Evolutionary conservation across 2,888 invertebrate genomes (phyloP).

Genomic region (Dryobotodes eremita): DNA sequence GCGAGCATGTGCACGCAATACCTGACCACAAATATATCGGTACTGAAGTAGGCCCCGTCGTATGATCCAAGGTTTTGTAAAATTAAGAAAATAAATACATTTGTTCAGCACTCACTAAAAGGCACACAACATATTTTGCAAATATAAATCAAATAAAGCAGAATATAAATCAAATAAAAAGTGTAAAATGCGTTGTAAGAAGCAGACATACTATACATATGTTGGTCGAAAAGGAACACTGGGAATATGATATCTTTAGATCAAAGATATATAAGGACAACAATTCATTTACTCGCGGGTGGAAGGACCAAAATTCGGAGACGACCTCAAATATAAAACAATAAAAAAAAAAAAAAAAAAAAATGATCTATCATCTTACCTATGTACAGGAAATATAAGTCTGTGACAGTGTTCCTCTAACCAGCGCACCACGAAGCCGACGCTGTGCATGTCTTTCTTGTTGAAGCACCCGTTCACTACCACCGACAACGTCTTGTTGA

Average conservation of each 20-base stretch:
- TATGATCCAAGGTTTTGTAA: neutral
- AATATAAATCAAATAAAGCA: too few species aligned
- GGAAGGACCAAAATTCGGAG: neutral
- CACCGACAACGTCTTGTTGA: slow-evolving; percentile 93
- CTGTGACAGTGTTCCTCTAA: slow-evolving; percentile 94
- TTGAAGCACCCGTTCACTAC: slow-evolving; percentile 96
- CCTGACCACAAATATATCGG: slow-evolving; percentile 54
- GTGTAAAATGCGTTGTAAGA: neutral
- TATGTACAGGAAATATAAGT: slow-evolving; percentile 94
- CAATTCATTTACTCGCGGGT: neutral
- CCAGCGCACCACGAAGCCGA: slow-evolving; percentile 95
- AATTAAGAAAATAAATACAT: neutral
- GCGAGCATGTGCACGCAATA: slow-evolving; percentile 89
- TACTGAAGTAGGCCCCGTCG: neutral
- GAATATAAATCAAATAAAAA: neutral
- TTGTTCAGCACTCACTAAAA: neutral
- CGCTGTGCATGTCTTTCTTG: slow-evolving; percentile 93
- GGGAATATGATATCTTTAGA: neutral
- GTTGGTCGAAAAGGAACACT: neutral
- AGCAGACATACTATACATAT: neutral
- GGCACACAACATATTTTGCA: neutral
- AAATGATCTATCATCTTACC: slow-evolving; percentile 78
- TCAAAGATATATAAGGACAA: neutral
- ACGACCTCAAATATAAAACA: neutral
- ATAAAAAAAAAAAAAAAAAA: neutral